Conservation (phyloP, 2,113 vertebrate genomes). For the Gambusia holbrooki region DNA sequence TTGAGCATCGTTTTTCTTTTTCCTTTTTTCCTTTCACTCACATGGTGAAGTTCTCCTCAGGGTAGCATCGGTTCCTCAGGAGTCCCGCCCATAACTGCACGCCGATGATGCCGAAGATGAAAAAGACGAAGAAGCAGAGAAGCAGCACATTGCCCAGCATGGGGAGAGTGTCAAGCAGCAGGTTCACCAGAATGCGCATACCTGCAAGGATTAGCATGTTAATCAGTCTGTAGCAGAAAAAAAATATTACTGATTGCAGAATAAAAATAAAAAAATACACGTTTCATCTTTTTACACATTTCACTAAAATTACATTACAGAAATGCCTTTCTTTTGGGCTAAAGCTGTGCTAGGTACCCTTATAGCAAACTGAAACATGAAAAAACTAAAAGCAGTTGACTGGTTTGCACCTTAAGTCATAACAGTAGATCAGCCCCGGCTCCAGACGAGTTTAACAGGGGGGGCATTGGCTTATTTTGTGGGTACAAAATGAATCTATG, state of each 20-base stretch:
- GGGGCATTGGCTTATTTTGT: too few species aligned
- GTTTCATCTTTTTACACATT: background rate
- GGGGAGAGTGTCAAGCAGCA: conserved; percentile 97
- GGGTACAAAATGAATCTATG: too few species aligned
- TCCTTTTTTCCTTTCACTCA: conserved; percentile 73
- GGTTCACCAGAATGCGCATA: conserved; percentile 97
- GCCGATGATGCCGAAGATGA: conserved; percentile 98
- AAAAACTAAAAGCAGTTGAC: too few species aligned
- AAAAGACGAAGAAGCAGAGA: conserved; percentile 99
- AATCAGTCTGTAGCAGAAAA: conserved; percentile 7
- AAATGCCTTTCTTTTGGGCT: background rate
- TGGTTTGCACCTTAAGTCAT: too few species aligned
- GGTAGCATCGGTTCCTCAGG: conserved; percentile 95
- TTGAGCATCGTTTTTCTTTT: background rate
- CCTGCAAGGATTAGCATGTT: conserved; percentile 77
- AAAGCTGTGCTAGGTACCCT: background rate
- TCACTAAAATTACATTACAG: background rate
- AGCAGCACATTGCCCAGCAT: conserved; percentile 99
- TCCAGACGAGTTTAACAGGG: too few species aligned
- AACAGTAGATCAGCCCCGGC: too few species aligned
- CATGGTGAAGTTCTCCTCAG: conserved; percentile 89
- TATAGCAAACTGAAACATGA: too few species aligned
- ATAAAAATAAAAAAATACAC: background rate
- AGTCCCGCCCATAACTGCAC: conserved; percentile 99
- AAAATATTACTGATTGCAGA: background rate